Base-by-base conservation (phyloP, 2,797 vertebrate genomes). In the Manis pentadactyla region DNA sequence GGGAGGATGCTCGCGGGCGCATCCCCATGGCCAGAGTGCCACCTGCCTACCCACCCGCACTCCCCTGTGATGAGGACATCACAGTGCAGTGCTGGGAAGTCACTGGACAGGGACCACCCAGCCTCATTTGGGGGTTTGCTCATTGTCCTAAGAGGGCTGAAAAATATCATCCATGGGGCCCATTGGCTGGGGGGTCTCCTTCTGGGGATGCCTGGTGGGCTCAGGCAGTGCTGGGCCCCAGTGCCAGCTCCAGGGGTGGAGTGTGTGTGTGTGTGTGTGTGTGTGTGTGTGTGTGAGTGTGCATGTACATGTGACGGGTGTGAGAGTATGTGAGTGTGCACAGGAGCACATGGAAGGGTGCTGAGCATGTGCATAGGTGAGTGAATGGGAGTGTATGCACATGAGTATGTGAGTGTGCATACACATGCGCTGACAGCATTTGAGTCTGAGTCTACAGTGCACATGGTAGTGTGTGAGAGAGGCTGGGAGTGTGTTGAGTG, bases 1-100 rank as follows among this genome's bases (percentile, higher is more conserved):
- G 46, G 46, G 4, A 2, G 64, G 29, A 31, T 4, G 1, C 37
- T 37, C 4, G 0, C 37, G 39, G 79, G 37, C 2, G 12, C 11
- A n/a, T 77, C 49, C 21, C 71, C 79, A 82, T 59, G 93, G 74
- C 78, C 78, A 31, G n/a, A 68, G 81, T 1, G 29, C 64, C 37
- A 10, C 37, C 37, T 39, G 59, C 37, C 42, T 15, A 2, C 29
- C 19, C 49, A 10, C 37, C 0, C n/a, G 19, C 4, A 17, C 7
- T 8, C 17, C 7, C 31, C 46, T 46, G 46, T 46, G 46, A 46
- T 46, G 2, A 46, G 10, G 42, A 13, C 61, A 31, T 25, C 8
- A n/a, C 2, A 4, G 59, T 6, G 29, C 59, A 0, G 37, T 31
- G 4, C 18, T 34, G 59, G 39, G 81, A 6, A 27, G 31, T 15